Evolutionary conservation across 2,113 vertebrate genomes (phyloP).

Genomic region (Corythaeola cristata): DNA sequence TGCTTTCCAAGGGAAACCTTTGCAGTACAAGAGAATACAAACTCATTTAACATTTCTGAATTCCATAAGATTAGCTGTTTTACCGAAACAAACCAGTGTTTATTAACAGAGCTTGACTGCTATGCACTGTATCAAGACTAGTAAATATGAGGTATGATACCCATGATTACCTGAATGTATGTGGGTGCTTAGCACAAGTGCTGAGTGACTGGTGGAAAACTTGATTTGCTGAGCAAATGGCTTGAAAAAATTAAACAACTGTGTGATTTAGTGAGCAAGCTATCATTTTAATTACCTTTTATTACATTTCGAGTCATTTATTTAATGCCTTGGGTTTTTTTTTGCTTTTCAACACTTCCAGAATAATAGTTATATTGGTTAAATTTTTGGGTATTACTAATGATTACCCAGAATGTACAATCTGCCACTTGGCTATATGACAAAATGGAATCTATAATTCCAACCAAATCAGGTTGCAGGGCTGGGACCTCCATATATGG

Average conservation of each 20-base stretch:
- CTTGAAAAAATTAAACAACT: slow-evolving; percentile 65
- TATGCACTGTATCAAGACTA: slow-evolving; percentile 8
- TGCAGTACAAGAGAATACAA: slow-evolving; percentile 31
- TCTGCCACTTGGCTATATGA: neutral
- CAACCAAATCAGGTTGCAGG: neutral
- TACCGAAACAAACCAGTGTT: slow-evolving; percentile 28
- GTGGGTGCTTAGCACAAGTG: slow-evolving; percentile 51
- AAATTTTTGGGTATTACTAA: neutral
- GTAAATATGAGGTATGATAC: slow-evolving; percentile 38
- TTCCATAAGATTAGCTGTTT: slow-evolving; percentile 36
- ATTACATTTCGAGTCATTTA: neutral
- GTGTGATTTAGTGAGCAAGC: neutral
- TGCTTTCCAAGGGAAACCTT: slow-evolving; percentile 52
- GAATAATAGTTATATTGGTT: neutral
- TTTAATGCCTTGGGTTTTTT: neutral
- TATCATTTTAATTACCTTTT: slow-evolving; percentile 38
- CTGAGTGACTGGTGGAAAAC: slow-evolving; percentile 56
- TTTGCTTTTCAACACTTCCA: neutral
- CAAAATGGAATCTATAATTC: neutral
- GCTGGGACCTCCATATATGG: neutral
- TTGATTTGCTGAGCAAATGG: slow-evolving; percentile 75
- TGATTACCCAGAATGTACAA: neutral
- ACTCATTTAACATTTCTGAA: slow-evolving; percentile 27
- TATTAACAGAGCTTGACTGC: slow-evolving; percentile 16
- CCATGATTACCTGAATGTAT: slow-evolving; percentile 51